These are phyloP conservation scores for Polymixis flavicincta DNA, from an alignment of 2,888 invertebrate genomes.

Conservation along the genomic window DNA sequence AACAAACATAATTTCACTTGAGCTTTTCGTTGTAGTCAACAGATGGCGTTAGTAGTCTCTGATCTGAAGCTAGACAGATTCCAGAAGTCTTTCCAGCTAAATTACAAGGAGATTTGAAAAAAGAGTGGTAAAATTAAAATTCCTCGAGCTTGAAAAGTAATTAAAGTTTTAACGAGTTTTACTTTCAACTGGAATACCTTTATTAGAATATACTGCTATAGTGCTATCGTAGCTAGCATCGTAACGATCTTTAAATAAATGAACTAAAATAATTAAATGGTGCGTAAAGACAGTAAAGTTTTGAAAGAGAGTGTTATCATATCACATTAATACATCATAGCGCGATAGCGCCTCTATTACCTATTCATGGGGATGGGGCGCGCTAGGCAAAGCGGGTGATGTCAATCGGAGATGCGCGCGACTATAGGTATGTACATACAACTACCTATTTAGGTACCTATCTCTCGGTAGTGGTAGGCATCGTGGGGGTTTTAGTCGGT, in stretches of 20 bases:
- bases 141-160: background rate
- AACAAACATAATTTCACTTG: constrained; percentile 3
- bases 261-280: background rate
- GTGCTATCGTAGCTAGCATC: background rate
- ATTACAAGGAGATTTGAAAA: background rate
- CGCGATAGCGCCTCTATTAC: background rate
- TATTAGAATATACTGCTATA: too few species aligned
- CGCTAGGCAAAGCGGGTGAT: too few species aligned
- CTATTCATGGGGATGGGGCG: too few species aligned
- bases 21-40: background rate
- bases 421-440: too few species aligned
- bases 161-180: background rate
- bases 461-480: background rate
- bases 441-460: too few species aligned
- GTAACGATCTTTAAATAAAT: background rate
- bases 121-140: background rate
- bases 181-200: background rate
- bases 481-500: background rate
- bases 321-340: background rate
- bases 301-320: background rate
- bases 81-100: background rate
- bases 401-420: too few species aligned
- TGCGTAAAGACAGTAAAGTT: background rate
- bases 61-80: background rate
- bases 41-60: constrained; percentile 54